Base-by-base conservation (phyloP, 2,888 invertebrate genomes). In the Microchrysa polita region DNA sequence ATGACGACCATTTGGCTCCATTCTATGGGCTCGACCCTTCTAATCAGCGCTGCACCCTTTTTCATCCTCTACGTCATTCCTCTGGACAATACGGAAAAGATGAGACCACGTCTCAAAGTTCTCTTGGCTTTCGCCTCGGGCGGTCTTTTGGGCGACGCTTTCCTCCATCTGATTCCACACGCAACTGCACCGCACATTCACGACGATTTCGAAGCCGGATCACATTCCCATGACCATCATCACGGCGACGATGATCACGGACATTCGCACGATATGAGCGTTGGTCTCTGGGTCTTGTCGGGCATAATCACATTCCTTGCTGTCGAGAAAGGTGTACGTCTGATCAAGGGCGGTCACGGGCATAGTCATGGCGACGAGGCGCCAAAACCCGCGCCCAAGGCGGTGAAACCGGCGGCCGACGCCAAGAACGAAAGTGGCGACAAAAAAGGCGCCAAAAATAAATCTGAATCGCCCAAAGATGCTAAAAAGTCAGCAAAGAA, bases 161-260 rank as follows among this genome's bases (percentile, higher is more conserved):
- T 99, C 84, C 88, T 99, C 5, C 99, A 99, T 86, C 87, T 99
- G 77, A 99, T 99, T 81, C 99, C 99, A 1, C 99, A 99, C 85
- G 97, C 99, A 61, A 88, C 92, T 34, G 87, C 87, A 77, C 89
- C 90, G 0, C 88, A 89, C 74, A 81, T 81, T 0, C 85, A 86
- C 77, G 82, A 80, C 2, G 80, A 81, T 0, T 78, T 80, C 42
- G 80, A 73, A 23, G 20, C 59, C 12, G 23, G 23, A 23, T 59
- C 23, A n/a, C 78, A 69, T 12, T 79, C 82, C 0, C 87, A 87
- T 65, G 77, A 79, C 12, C 82, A 83, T 73, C 76, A 77, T 2
- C 81, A 82, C 67, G 80, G 83, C 76, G 79, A 81, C 0, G 60
- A 74, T 55, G 83, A 86, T 10, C 88, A 86, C 78, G 87, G 84